These are phyloP conservation scores for Ethmia dodecea DNA, from an alignment of 2,888 invertebrate species.

Conservation along the genomic window DNA sequence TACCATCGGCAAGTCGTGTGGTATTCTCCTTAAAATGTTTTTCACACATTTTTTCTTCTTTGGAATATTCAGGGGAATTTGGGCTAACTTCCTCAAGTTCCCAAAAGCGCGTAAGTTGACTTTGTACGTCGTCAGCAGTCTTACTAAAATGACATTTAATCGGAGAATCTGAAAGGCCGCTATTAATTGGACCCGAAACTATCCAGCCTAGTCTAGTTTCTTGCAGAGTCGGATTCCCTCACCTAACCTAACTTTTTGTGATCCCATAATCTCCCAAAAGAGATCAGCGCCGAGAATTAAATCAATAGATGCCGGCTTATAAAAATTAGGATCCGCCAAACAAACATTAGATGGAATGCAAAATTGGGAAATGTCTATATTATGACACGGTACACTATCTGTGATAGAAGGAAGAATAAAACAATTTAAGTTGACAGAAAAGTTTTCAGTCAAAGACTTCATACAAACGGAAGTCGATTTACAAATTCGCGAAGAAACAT, in stretches of 20 bases:
- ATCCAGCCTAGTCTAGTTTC: constrained; percentile 16
- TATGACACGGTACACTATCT: constrained; percentile 10
- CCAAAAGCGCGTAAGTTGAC: constrained; percentile 15
- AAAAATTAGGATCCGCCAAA: constrained; percentile 20
- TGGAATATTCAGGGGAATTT: constrained; percentile 8
- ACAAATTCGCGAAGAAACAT: constrained; percentile 4
- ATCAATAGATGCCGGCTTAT: constrained; percentile 18
- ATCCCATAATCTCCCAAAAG: constrained; percentile 21
- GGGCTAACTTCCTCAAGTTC: constrained; percentile 17
- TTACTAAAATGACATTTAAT: neutral
- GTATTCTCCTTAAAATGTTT: constrained; percentile 2
- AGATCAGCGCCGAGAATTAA: constrained; percentile 21
- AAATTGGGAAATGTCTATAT: constrained; percentile 10
- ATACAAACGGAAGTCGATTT: constrained; percentile 12
- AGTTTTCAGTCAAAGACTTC: constrained; percentile 13
- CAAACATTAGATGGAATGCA: constrained; percentile 18
- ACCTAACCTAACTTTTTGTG: constrained; percentile 16
- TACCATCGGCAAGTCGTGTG: constrained; percentile 6
- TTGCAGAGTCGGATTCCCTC: constrained; percentile 12
- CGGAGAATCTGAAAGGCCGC: neutral
- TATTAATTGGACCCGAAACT: constrained; percentile 12
- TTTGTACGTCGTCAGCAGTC: constrained; percentile 4
- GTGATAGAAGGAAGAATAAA: constrained; percentile 21
- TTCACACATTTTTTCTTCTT: constrained; percentile 3
- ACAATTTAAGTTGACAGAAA: constrained; percentile 9